These are phyloP conservation scores for Thecophora atra DNA, from an alignment of 2,888 invertebrate species.

Conservation along the genomic window DNA sequence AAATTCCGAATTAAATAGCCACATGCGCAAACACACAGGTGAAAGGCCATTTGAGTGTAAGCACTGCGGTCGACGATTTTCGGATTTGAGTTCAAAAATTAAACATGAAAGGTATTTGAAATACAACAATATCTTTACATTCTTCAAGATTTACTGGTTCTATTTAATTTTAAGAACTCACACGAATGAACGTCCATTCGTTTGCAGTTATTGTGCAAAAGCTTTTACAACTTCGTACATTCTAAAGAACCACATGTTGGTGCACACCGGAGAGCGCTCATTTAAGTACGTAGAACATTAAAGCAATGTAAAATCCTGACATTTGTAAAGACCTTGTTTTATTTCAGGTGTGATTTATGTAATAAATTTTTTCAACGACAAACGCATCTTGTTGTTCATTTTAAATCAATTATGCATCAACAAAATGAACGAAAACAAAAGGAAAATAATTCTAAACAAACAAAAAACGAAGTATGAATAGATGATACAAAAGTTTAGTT, in stretches of 20 bases:
- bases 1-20: constrained; percentile 56
- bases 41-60: constrained; percentile 56
- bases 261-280: constrained; percentile 58
- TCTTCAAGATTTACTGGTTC: not conserved
- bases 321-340: constrained; percentile 9
- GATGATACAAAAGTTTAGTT: not conserved
- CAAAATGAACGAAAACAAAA: constrained; percentile 46
- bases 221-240: constrained; percentile 58
- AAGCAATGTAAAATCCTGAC: not conserved
- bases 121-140: not conserved
- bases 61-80: constrained; percentile 54
- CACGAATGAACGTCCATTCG: constrained; percentile 58
- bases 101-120: constrained; percentile 50
- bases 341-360: constrained; percentile 45
- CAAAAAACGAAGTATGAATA: not conserved
- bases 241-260: constrained; percentile 58
- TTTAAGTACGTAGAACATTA: constrained; percentile 49
- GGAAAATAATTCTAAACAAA: not conserved
- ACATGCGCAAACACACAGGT: constrained; percentile 57
- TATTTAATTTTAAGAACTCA: constrained; percentile 49
- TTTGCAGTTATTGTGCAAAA: constrained; percentile 55
- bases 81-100: constrained; percentile 56
- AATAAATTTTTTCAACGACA: constrained; percentile 45
- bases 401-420: constrained; percentile 46
- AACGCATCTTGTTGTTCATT: constrained; percentile 46